Base-by-base conservation (phyloP, 2,888 invertebrate genomes). In the Byasa hedistus region DNA sequence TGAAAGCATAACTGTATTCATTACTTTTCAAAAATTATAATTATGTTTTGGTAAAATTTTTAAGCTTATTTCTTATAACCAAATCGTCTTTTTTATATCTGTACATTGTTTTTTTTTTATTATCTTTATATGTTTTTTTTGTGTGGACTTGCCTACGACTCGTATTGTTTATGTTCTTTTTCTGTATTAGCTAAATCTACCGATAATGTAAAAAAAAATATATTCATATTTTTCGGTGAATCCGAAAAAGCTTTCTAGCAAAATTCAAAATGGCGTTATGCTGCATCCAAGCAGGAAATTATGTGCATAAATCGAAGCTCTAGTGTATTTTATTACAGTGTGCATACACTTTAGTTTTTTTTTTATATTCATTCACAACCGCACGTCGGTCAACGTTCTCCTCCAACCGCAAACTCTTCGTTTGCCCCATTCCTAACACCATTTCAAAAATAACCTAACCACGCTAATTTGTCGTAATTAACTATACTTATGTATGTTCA, bases 301-400 rank as follows among this genome's bases (percentile, higher is more conserved):
- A 67, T 21, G 51, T 67, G 22, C 57, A 67, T 39, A 23, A n/a
- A n/a, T n/a, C 60, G 56, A 44, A 23, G 27, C 51, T 52, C 51
- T 39, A 51, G 56, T 58, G 21, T 23, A 59, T 39, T 48, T 67
- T 58, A 57, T 64, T 60, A 56, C 51, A 56, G 27, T 44, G 39
- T 51, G 51, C 36, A 62, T 64, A 62, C 64, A 36, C 22, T 63
- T 64, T 27, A 23, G 52, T 54, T 61, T n/a, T 65, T 62, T 60
- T 64, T 58, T 57, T 27, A n/a, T 51, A 17, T 48, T 4, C 55
- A 39, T 39, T 39, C 68, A 69, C 69, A 75, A 79, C 76, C 76
- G 72, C 77, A 76, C 61, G 68, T 48, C 77, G 82, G 83, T 80
- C 82, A 79, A 76, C 72, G 81, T 73, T 76, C 82, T 69, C 22